A percentile compares a stretch with the other conserved stretches of the same genome.
Evolutionary conservation across 35 echinoderm and acorn worm species (phyloP).

Genomic region (Ophiothrix spiculata): DNA sequence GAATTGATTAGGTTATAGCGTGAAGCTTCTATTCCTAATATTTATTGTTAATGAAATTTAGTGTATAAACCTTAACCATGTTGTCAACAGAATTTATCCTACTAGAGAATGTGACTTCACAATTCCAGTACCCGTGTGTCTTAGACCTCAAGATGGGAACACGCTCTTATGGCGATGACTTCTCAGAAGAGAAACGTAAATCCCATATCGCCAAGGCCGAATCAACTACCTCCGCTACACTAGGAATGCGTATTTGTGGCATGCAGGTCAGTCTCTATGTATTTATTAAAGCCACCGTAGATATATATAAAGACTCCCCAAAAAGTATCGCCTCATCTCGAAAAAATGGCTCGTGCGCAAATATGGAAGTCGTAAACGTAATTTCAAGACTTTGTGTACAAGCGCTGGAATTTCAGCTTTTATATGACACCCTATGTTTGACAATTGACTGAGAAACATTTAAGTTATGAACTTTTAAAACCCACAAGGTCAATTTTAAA

Average conservation of each 20-base stretch:
- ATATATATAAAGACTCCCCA: no score
- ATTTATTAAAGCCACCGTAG: no score
- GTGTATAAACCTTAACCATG: conserved; percentile 51
- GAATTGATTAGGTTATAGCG: neutral
- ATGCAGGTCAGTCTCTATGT: conserved; percentile 99
- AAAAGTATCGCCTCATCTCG: no score
- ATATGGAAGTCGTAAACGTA: no score
- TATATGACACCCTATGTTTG: no score
- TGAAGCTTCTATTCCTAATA: neutral
- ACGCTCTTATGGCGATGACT: conserved; percentile 59
- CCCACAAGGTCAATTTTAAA: no score
- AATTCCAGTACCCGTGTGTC: conserved; percentile 73
- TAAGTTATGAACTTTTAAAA: no score
- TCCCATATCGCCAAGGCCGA: conserved; percentile 65
- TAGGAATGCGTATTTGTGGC: conserved; percentile 76
- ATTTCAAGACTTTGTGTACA: no score
- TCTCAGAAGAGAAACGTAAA: conserved; percentile 60
- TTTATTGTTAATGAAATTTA: no score
- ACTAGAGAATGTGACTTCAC: conserved; percentile 71
- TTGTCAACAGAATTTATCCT: conserved; percentile 79
- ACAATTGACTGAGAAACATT: no score
- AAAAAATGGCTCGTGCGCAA: no score
- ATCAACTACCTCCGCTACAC: conserved; percentile 63
- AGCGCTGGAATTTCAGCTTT: no score
- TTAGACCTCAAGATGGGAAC: conserved; percentile 89